Conservation (phyloP, 2,888 invertebrate species). For the Gryllus longicercus region DNA sequence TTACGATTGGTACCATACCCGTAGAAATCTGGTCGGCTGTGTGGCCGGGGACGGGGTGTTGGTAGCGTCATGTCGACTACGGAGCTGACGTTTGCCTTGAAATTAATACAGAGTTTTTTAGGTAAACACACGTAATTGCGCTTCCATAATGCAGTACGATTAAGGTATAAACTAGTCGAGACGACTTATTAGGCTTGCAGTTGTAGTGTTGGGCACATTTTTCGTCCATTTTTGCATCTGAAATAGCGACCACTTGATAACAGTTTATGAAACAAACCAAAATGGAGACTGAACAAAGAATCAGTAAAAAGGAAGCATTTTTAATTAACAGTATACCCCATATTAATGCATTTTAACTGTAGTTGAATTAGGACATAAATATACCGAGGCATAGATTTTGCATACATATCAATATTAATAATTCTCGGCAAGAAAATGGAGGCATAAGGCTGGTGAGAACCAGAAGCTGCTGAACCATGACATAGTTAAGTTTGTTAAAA, state of each 20-base stretch:
- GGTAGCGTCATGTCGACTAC: constrained; percentile 39
- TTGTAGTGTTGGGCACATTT: neutral
- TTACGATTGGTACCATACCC: constrained; percentile 51
- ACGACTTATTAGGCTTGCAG: no score
- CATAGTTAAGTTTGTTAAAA: neutral
- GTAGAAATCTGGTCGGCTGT: constrained; percentile 55
- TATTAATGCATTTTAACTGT: no score
- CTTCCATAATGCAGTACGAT: no score
- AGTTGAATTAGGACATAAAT: no score
- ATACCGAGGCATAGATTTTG: no score
- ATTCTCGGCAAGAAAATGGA: no score
- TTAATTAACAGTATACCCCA: neutral
- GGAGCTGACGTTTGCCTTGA: constrained; percentile 38
- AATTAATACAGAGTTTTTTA: constrained; percentile 28
- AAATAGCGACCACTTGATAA: neutral
- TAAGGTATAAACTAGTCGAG: no score
- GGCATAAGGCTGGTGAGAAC: neutral
- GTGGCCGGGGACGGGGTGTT: constrained; percentile 33
- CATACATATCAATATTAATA: no score
- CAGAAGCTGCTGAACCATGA: constrained; percentile 21
- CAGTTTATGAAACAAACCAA: constrained; percentile 34
- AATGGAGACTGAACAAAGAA: constrained; percentile 39
- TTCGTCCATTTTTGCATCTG: neutral
- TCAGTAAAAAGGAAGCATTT: constrained; percentile 20
- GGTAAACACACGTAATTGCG: neutral